phyloP scores from a whole-genome alignment of 2,113 vertebrate species.

The Cryptomyrus ogoouensis region DNA sequence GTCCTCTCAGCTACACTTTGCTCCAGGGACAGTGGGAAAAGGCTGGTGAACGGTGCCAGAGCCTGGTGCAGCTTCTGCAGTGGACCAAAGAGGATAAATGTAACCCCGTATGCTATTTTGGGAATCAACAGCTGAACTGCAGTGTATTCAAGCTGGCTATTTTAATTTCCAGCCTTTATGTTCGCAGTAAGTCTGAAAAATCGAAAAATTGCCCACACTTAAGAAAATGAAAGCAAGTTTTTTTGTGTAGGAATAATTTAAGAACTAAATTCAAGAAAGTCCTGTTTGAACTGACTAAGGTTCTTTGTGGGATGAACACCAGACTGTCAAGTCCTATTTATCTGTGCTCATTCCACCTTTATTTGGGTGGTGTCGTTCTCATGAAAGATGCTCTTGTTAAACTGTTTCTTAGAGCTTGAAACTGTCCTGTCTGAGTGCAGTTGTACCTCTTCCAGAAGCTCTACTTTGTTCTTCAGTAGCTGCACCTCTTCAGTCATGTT shows the following conservation, averaged over 20 bases:
- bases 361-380: neutral
- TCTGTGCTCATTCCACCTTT: neutral
- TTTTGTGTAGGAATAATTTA: neutral
- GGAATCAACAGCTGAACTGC: neutral
- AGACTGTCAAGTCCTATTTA: neutral
- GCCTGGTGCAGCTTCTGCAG: constrained; percentile 76
- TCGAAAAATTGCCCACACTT: neutral
- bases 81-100: neutral
- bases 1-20: constrained; percentile 58
- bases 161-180: neutral
- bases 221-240: neutral
- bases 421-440: neutral
- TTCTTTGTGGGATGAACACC: neutral
- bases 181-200: neutral
- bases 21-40: constrained; percentile 56
- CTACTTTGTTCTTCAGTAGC: constrained; percentile 68
- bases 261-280: neutral
- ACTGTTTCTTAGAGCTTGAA: neutral
- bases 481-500: constrained; percentile 70
- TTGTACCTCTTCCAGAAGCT: constrained; percentile 75
- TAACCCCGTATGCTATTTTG: neutral
- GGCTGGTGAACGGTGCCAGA: constrained; percentile 72
- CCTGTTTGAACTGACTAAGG: neutral
- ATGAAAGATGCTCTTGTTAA: neutral
- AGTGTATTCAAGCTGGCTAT: neutral